Evolutionary conservation across 1,140 invertebrate genomes (phyloP).

Genomic region (Meloidogyne floridensis): DNA sequence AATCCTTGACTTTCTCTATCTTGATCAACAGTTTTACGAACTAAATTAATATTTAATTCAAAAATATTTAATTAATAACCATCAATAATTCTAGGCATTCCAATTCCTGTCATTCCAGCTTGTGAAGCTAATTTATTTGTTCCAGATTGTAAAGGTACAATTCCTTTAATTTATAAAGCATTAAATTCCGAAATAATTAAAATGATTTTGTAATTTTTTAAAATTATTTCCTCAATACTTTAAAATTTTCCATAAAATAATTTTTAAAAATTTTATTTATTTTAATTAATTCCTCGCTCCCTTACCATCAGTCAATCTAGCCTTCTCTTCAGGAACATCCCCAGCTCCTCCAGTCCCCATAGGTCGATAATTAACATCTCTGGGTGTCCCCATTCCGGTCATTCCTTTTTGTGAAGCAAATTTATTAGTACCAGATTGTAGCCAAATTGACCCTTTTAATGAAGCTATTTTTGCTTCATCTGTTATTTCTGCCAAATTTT

Average conservation of each 20-base stretch:
- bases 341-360: slow-evolving; percentile 65
- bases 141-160: slow-evolving; percentile 65
- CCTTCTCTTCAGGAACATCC: slow-evolving; percentile 65
- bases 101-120: slow-evolving; percentile 64
- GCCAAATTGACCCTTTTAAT: slow-evolving; percentile 63
- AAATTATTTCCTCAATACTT: too few species aligned
- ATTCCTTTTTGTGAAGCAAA: slow-evolving; percentile 65
- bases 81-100: slow-evolving; percentile 66
- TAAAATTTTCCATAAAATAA: too few species aligned
- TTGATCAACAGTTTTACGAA: slow-evolving; percentile 63
- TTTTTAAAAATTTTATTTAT: background rate
- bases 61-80: slow-evolving; percentile 37
- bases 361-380: slow-evolving; percentile 65
- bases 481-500: slow-evolving; percentile 59
- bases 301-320: slow-evolving; percentile 61
- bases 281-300: background rate
- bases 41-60: slow-evolving; percentile 34
- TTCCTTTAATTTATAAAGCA: slow-evolving; percentile 35
- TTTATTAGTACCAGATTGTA: slow-evolving; percentile 66
- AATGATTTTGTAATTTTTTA: too few species aligned
- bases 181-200: too few species aligned
- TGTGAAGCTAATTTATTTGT: slow-evolving; percentile 64
- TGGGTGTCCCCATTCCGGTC: slow-evolving; percentile 47
- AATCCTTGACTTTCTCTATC: slow-evolving; percentile 65
- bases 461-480: slow-evolving; percentile 63